phyloP scores from a whole-genome alignment of 2,797 vertebrate species.

The Sparidentex hasta region DNA sequence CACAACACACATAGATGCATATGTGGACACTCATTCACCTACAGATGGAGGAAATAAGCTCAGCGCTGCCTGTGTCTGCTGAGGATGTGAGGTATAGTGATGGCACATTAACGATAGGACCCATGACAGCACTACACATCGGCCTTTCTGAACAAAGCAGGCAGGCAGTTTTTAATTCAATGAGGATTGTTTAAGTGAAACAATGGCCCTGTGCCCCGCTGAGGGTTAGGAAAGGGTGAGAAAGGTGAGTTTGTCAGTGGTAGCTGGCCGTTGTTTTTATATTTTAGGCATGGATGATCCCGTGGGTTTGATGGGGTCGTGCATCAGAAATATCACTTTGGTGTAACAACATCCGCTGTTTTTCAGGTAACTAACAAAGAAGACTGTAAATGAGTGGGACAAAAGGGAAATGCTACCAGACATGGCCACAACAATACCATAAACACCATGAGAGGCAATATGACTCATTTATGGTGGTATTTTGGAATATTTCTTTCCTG shows the following conservation, averaged over 20 bases:
- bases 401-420: conserved; percentile 36
- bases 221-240: conserved; percentile 80
- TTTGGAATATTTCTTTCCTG: conserved; percentile 6
- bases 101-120: conserved; percentile 88
- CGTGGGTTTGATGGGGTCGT: conserved; percentile 63
- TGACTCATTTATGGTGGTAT: conserved; percentile 39
- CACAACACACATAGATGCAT: conserved; percentile 9
- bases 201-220: conserved; percentile 77
- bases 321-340: conserved; percentile 64
- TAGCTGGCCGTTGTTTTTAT: conserved; percentile 68
- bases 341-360: conserved; percentile 72
- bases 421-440: conserved; percentile 23
- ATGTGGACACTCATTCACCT: conserved; percentile 56
- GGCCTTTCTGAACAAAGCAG: conserved; percentile 78
- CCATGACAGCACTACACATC: conserved; percentile 83
- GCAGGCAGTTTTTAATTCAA: conserved; percentile 81
- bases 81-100: conserved; percentile 86
- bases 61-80: conserved; percentile 80
- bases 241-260: conserved; percentile 81
- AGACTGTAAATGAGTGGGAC: conserved; percentile 55
- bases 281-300: conserved; percentile 67
- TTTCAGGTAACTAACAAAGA: conserved; percentile 73
- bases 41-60: conserved; percentile 85
- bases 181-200: conserved; percentile 85
- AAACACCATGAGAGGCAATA: conserved; percentile 39